Conservation (phyloP, 2,113 vertebrate genomes). For the Scopus umbretta region DNA sequence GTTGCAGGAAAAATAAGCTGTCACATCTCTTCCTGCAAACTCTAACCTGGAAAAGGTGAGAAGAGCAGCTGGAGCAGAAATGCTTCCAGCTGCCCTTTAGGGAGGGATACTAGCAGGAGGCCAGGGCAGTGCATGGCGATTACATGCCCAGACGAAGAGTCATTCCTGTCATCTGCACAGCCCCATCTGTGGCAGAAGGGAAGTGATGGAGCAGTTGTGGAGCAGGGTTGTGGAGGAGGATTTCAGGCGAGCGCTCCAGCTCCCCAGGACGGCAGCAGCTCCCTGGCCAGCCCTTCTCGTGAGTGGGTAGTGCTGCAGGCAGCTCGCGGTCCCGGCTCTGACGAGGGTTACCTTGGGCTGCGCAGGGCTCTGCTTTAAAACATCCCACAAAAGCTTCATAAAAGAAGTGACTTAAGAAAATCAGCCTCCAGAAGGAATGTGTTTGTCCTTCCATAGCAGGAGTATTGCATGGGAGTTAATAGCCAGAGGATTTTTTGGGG, state of each 20-base stretch:
- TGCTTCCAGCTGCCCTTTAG: background rate
- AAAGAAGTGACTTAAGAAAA: background rate
- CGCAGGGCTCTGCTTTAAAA: background rate
- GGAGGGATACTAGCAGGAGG: background rate
- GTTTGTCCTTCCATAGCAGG: background rate
- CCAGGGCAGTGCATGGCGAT: background rate
- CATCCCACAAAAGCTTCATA: background rate
- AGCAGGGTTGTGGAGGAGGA: background rate
- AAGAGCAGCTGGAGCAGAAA: background rate
- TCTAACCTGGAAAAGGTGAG: background rate
- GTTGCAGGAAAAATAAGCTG: background rate
- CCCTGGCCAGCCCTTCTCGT: background rate
- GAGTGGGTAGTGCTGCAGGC: background rate
- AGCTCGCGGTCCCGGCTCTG: accelerated
- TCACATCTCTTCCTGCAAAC: background rate
- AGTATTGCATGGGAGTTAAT: background rate
- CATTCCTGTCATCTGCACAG: background rate
- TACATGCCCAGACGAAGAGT: background rate
- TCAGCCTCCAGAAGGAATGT: background rate
- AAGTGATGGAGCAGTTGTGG: background rate
- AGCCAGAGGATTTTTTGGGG: background rate
- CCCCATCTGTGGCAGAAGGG: background rate
- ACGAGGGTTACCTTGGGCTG: background rate
- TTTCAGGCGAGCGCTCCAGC: background rate
- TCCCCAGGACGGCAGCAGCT: background rate